These are phyloP conservation scores for Cylloceria caligata DNA, from an alignment of 2,888 invertebrate species.

Conservation along the genomic window DNA sequence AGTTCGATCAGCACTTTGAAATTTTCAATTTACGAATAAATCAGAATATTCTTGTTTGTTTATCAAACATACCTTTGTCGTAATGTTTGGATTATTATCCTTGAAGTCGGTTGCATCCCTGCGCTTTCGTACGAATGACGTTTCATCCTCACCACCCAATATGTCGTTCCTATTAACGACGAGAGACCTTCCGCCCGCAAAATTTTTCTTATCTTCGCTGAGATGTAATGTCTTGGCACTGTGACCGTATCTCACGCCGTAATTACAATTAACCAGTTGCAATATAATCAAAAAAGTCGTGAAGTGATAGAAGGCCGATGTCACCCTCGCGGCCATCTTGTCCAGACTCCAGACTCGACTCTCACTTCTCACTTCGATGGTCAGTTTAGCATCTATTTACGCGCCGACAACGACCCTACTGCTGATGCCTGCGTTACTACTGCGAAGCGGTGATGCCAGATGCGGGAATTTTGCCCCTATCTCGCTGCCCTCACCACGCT, in stretches of 20 bases:
- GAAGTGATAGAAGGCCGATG: slow-evolving; percentile 77
- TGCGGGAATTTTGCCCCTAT: too few species aligned
- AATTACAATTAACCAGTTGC: slow-evolving; percentile 75
- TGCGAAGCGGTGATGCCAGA: too few species aligned
- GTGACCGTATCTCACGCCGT: slow-evolving; percentile 76
- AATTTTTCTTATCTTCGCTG: slow-evolving; percentile 64
- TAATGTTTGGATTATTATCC: slow-evolving; percentile 79
- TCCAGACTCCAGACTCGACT: slow-evolving; percentile 75
- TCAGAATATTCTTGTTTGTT: background rate
- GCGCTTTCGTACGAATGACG: slow-evolving; percentile 76
- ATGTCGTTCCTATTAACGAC: slow-evolving; percentile 72
- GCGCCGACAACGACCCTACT: slow-evolving; percentile 20
- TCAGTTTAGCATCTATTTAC: slow-evolving; percentile 43
- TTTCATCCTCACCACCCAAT: slow-evolving; percentile 69
- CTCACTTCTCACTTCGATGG: slow-evolving; percentile 39
- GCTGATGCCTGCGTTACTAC: background rate
- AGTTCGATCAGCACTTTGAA: background rate
- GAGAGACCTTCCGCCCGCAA: slow-evolving; percentile 65
- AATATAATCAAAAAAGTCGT: slow-evolving; percentile 76
- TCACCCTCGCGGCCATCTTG: slow-evolving; percentile 83
- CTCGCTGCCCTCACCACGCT: too few species aligned
- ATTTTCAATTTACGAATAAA: background rate
- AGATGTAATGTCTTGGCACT: slow-evolving; percentile 74
- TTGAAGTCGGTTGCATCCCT: slow-evolving; percentile 72
- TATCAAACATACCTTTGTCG: slow-evolving; percentile 77